These are phyloP conservation scores for Calyptommatus sinebrachiatus DNA, from an alignment of 2,113 vertebrate genomes.

Conservation along the genomic window DNA sequence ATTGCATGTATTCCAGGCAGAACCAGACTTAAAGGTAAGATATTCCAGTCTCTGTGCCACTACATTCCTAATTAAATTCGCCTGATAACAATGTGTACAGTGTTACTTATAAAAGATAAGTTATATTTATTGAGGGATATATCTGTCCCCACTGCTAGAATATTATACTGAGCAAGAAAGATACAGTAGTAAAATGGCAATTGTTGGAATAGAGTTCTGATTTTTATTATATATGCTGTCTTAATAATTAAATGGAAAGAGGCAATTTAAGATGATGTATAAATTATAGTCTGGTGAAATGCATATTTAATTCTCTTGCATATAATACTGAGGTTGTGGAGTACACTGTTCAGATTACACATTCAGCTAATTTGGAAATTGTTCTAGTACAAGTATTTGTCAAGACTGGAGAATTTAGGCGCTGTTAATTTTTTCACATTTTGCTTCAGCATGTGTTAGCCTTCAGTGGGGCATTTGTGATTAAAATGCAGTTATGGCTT, in stretches of 20 bases:
- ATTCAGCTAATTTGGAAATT: neutral
- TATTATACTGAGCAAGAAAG: conserved; percentile 42
- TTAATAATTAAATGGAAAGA: conserved; percentile 38
- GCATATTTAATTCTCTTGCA: conserved; percentile 26
- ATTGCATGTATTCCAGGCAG: conserved; percentile 55
- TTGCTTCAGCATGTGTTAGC: conserved; percentile 13
- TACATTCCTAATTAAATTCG: conserved; percentile 49
- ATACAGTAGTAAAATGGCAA: conserved; percentile 50
- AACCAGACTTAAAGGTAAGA: conserved; percentile 54
- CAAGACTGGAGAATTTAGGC: conserved; percentile 32
- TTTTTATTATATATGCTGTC: conserved; percentile 57
- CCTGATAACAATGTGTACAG: conserved; percentile 1
- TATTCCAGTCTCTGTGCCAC: conserved; percentile 45
- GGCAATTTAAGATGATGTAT: conserved; percentile 19
- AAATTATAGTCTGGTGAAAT: conserved; percentile 27
- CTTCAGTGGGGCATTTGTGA: neutral
- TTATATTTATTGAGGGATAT: conserved; percentile 50
- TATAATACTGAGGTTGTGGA: conserved; percentile 37
- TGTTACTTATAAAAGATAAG: conserved; percentile 53
- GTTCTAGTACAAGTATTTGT: conserved; percentile 46
- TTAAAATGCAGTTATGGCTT: neutral
- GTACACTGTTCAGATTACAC: conserved; percentile 3
- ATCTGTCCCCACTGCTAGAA: conserved; percentile 29
- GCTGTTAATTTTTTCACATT: conserved; percentile 37
- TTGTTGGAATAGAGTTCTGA: conserved; percentile 42